These are phyloP conservation scores for Myrmecophaga tridactyla DNA, from an alignment of 2,113 vertebrate genomes.

Conservation along the genomic window DNA sequence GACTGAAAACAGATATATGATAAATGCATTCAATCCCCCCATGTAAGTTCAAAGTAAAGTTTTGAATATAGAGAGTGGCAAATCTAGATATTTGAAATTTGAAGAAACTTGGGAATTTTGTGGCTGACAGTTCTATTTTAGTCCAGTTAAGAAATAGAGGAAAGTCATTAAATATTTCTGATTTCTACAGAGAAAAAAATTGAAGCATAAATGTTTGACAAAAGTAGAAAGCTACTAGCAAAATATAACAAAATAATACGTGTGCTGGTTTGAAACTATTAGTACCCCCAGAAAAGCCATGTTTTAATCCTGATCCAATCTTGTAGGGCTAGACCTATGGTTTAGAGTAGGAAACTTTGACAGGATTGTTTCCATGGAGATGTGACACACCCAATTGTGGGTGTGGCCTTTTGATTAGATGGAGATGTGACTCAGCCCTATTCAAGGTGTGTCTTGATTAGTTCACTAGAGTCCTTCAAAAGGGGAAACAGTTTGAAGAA, in stretches of 20 bases:
- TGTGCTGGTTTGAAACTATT: too few relatives aligned
- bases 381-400: too few relatives aligned
- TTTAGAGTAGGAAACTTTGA: too few relatives aligned
- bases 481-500: too few relatives aligned
- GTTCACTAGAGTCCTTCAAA: too few relatives aligned
- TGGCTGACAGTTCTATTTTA: not conserved
- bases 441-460: too few relatives aligned
- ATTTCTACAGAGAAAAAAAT: constrained; percentile 1
- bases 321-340: too few relatives aligned
- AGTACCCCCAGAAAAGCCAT: too few relatives aligned
- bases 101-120: constrained; percentile 54
- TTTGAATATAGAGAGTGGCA: constrained; percentile 17
- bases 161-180: constrained; percentile 1
- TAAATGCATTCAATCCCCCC: constrained; percentile 35
- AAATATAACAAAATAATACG: not conserved
- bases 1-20: constrained; percentile 45
- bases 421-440: too few relatives aligned
- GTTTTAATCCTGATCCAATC: too few relatives aligned
- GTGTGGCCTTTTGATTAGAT: too few relatives aligned
- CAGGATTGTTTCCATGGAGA: too few relatives aligned
- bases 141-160: not conserved
- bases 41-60: constrained; percentile 8
- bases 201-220: not conserved
- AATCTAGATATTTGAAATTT: constrained; percentile 58
- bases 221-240: not conserved